phyloP scores from a whole-genome alignment of 2,888 invertebrate species.

The Rhagophthalmus giganteus region DNA sequence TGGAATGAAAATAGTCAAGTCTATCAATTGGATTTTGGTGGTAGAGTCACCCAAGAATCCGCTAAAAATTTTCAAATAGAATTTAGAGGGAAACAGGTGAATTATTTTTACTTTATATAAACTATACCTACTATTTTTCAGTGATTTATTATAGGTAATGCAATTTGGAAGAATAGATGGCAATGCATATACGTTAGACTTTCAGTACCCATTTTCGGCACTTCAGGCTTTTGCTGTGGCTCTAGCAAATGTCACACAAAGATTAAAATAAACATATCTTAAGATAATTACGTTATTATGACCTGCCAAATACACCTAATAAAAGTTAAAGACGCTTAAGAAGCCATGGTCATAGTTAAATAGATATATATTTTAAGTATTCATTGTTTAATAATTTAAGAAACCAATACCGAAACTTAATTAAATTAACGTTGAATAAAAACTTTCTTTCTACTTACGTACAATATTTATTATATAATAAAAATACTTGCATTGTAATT shows the following conservation, averaged over 20 bases:
- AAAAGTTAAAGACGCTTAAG: slow-evolving; percentile 20
- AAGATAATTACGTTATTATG: slow-evolving; percentile 7
- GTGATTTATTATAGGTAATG: slow-evolving; percentile 91
- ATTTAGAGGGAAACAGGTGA: slow-evolving; percentile 92
- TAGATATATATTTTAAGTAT: slow-evolving; percentile 19
- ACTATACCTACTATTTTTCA: not conserved
- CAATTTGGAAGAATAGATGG: slow-evolving; percentile 99
- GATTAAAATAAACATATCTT: slow-evolving; percentile 72
- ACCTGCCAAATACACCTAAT: slow-evolving; percentile 26
- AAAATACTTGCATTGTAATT: not conserved
- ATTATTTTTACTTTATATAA: slow-evolving; percentile 11
- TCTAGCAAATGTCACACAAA: slow-evolving; percentile 92
- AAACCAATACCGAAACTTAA: not conserved
- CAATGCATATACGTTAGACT: slow-evolving; percentile 97
- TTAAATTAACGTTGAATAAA: no score
- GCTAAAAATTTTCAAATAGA: slow-evolving; percentile 99
- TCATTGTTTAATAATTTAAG: not conserved
- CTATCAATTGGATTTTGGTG: slow-evolving; percentile 98
- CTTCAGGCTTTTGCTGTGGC: slow-evolving; percentile 98
- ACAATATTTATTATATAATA: not conserved
- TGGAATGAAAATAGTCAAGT: slow-evolving; percentile 99
- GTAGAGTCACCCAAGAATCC: slow-evolving; percentile 97
- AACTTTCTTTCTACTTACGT: no score
- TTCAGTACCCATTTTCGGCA: slow-evolving; percentile 98
- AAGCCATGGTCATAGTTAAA: slow-evolving; percentile 16